Base-by-base conservation (phyloP, 2,797 vertebrate species). In the Helostoma temminkii region DNA sequence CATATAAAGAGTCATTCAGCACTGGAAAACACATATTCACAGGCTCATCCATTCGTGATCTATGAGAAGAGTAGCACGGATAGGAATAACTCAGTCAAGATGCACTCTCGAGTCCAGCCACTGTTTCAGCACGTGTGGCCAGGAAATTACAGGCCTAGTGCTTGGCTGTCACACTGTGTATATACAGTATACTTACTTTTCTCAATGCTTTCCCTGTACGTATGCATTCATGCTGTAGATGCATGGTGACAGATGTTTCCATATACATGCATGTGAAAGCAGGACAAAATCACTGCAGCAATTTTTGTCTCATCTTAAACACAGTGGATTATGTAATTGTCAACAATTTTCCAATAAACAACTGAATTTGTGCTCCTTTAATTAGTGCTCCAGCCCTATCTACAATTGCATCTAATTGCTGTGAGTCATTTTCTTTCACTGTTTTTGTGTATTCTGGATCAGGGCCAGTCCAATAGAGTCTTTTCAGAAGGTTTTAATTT, bases 401-500 rank as follows among this genome's bases (percentile, higher is more conserved):
- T 82, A 39, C 2, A 58, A 66, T 72, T 82, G 32, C 61, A 63
- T 69, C 66, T 76, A 71, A 84, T 77, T 87, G 71, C 61, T 2
- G 2, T 26, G 72, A 71, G 52, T 67, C 46, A 1, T 61, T 81
- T 66, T 65, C 52, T 76, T 79, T 85, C 47, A 73, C 67, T 37
- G 76, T 76, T 81, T 71, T 30, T 79, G 60, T 75, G 66, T 66
- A 74, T 78, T 80, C 70, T 79, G 71, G 76, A 80, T 77, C 49
- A n/a, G 25, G 21, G 57, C 59, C 24, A 21, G 60, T 71, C 50
- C 56, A 58, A 73, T 56, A 36, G 22, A 65, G 52, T 37, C 50
- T 65, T 65, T 65, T 71, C 73, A 86, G 62, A 62, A 89, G 82
- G 73, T 78, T 86, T 80, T 84, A 56, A 88, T 91, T 84, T 66